Evolutionary conservation across 2,113 vertebrate species (phyloP), one percentile per base, ranked within the genome.

Genomic region (Strigops habroptila): DNA sequence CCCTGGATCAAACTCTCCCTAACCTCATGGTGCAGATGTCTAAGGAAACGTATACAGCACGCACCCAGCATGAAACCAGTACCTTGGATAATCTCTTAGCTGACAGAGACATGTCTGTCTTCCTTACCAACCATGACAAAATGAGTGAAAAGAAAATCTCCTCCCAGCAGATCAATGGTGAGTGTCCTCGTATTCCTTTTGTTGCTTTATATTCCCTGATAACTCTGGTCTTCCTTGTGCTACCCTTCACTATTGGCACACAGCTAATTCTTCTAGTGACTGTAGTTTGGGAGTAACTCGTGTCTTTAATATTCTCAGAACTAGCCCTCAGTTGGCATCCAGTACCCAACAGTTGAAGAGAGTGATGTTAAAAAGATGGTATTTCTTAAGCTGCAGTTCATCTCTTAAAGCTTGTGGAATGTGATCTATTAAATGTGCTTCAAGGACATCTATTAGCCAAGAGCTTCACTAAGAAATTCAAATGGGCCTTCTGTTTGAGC

Each of bases 1-100:
- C 97, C 19, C 95, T 99, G 82, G 99, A 99, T 62, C 98, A 98
- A 81, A 82, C 98, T 6, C 93, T 99, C 6, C 97, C 99, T 1
- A 98, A 95, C 55, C 95, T 98, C 53, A 97, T 98, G 93, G 94
- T 98, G 30, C 98, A 98, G 74, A 82, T 97, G 95, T 97, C 98
- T 24, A 98, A 97, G 92, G 98, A 98, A 64, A 69, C 71, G 0
- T 98, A 97, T 8, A 7, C 98, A 80, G 60, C 91, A 43, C 95
- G 83, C 30, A 41, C 92, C 35, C 97, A 98, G 89, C 98, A 97
- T 31, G 97, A 98, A 68, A 96, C 94, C 78, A 8, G 91, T 8
- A 21, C 96, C 12, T 90, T 98, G 86, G 98, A 98, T 91, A 97
- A 93, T 93, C 96, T 99, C 57, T 85, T 98, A 8, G 95, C 86